Conservation (phyloP, 1,140 invertebrate species). For the Diuraphis noxia region DNA sequence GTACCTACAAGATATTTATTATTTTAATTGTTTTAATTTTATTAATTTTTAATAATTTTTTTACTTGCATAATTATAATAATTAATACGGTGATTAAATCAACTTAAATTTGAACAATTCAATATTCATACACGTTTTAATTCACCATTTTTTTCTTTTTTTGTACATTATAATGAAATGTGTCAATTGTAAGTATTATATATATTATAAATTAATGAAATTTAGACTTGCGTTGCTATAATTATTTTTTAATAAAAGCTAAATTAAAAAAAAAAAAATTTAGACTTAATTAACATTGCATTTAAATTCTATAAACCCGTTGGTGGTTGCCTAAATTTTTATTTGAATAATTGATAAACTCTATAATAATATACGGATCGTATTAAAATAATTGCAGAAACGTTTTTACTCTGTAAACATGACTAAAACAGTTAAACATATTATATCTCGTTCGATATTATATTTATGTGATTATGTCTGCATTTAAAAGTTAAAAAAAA, state of each 20-base stretch:
- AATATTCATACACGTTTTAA: not conserved
- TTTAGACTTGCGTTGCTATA: not conserved
- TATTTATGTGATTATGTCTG: not conserved
- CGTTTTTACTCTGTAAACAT: not conserved
- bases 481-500: not conserved
- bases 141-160: not conserved
- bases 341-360: too few relatives aligned
- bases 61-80: not conserved
- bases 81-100: not conserved
- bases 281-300: not conserved
- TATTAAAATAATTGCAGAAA: not conserved
- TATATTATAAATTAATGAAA: not conserved
- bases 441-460: not conserved
- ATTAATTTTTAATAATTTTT: not conserved
- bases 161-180: too few relatives aligned
- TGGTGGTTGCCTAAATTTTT: too few relatives aligned
- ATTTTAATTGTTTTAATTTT: not conserved
- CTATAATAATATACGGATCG: not conserved
- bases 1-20: not conserved
- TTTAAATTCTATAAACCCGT: not conserved
- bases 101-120: not conserved
- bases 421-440: not conserved
- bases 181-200: not conserved
- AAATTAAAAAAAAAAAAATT: too few relatives aligned
- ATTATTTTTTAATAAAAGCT: too few relatives aligned